Base-by-base conservation (phyloP, 2,113 vertebrate genomes). In the Chroicocephalus ridibundus region DNA sequence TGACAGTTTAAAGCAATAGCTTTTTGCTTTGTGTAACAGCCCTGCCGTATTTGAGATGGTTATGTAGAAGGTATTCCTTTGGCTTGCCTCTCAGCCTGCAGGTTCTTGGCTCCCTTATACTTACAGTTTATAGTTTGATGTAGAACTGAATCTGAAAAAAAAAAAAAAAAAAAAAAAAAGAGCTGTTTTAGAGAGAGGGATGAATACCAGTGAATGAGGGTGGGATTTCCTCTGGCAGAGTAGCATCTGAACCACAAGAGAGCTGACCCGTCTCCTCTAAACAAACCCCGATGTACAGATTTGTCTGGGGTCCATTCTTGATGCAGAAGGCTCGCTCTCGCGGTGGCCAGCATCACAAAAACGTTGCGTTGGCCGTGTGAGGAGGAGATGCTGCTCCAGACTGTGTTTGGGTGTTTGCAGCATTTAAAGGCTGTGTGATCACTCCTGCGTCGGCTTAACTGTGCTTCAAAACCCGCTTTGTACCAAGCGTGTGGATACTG, bases 1-100 rank as follows among this genome's bases (percentile, higher is more conserved):
- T 88, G 93, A 85, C 86, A 94, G 91, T 90, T 94, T 94, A 91
- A 97, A 91, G 95, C 68, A 79, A 54, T 86, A 89, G 49, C 57
- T 74, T 96, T 95, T 91, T 82, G 78, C 70, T 91, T 89, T 93
- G 55, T 86, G 52, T 88, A 90, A 93, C 62, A 89, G 62, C 91
- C 62, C n/a, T 87, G 86, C 83, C 11, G 5, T 90, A 58, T 87
- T 82, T 89, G 61, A 82, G 66, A 74, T 85, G 51, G 62, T 89
- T 93, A 46, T 25, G 58, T 78, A 90, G 82, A 94, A 94, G 71
- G 57, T 82, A 85, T 76, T 89, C 83, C 94, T 89, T 93, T 95
- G 89, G 84, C 86, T 94, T 86, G 34, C 74, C 32, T 91, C 58
- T 91, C 36, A 82, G 86, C 83, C 83, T 82, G 72, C 80, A 52